These are phyloP conservation scores for Pterocles orientalis DNA, from an alignment of 2,113 vertebrate species.

Conservation along the genomic window DNA sequence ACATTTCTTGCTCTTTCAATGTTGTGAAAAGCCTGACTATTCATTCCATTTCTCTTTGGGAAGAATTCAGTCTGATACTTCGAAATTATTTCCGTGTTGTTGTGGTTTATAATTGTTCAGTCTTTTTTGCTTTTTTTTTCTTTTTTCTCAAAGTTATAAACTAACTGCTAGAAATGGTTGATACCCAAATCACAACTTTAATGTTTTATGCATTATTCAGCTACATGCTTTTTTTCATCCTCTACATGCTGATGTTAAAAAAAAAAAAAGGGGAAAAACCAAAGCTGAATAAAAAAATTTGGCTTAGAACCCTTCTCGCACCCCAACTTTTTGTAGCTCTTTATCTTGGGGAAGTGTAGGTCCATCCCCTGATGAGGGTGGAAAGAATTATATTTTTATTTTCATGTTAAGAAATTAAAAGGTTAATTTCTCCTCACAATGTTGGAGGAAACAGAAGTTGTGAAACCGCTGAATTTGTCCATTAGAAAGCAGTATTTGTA, in stretches of 20 bases:
- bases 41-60: neutral
- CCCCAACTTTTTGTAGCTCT: neutral
- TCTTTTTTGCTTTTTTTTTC: neutral
- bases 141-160: neutral
- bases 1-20: neutral
- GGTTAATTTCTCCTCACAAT: neutral
- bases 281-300: neutral
- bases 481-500: neutral
- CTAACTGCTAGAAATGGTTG: neutral
- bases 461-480: neutral
- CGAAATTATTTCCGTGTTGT: neutral
- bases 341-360: neutral
- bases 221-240: neutral
- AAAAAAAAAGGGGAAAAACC: neutral
- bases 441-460: neutral
- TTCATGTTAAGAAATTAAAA: neutral
- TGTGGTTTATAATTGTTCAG: neutral
- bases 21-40: neutral
- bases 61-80: neutral
- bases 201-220: neutral
- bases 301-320: neutral
- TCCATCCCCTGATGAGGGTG: neutral
- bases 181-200: neutral
- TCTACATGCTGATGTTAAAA: neutral
- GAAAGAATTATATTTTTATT: neutral